Evolutionary conservation across 2,113 vertebrate genomes (phyloP).

Genomic region (Dromiciops gliroides): DNA sequence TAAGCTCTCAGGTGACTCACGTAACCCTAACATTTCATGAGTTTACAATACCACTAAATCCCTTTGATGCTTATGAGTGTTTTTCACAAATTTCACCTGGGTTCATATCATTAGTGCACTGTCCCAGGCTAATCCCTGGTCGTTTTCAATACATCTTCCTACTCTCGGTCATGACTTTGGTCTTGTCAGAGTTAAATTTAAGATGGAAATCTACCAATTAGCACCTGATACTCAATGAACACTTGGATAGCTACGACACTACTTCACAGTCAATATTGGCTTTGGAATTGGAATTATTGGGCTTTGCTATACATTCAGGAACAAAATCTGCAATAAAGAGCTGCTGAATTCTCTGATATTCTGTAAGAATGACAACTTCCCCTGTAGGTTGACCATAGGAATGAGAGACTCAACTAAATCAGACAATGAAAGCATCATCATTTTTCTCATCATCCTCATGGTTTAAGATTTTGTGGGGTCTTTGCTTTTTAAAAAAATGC

Average conservation of each 20-base stretch:
- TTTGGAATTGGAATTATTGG: too few species aligned
- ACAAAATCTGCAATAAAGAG: neutral
- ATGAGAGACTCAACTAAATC: neutral
- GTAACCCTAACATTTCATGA: neutral
- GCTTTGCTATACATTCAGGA: neutral
- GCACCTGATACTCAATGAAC: neutral
- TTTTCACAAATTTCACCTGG: neutral
- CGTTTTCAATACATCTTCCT: neutral
- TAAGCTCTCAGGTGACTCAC: neutral
- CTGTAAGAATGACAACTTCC: neutral
- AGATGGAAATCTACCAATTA: neutral
- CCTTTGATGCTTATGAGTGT: neutral
- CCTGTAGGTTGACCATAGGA: neutral
- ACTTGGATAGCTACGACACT: neutral
- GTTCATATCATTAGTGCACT: neutral
- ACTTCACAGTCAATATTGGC: too few species aligned
- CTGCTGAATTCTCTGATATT: neutral
- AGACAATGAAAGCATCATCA: neutral
- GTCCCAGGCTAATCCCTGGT: neutral
- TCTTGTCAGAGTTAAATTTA: neutral
- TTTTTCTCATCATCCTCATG: neutral
- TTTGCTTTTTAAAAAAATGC: too few species aligned
- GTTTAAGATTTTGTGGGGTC: neutral
- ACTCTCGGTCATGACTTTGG: neutral
- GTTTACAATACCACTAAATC: neutral